Evolutionary conservation across 2,113 vertebrate genomes (phyloP), one percentile per base, ranked within the genome.

Genomic region (Hippocampus comes): DNA sequence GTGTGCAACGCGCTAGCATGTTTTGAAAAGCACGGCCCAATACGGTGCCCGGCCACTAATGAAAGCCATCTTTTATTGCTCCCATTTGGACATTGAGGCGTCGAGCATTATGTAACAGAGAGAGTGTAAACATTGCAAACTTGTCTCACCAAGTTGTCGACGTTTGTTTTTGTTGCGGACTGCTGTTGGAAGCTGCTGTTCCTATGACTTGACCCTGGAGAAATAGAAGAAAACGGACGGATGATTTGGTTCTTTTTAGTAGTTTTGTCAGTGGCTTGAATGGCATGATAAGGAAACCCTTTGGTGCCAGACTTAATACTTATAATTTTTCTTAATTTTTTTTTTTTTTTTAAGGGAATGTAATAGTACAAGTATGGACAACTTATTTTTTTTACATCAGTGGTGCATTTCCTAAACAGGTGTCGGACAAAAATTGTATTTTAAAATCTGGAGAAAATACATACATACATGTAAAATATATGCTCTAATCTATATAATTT

Each of bases 11-110:
- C 80, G 69, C 63, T 75, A 80, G 86, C 69, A 82, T 92, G 87
- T 91, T 92, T 91, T 91, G 79, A 90, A 89, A 91, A 91, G 90
- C 89, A 86, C 83, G 84, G 87, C 79, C 86, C 84, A 76, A 84
- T 89, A 80, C 84, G 82, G 87, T 84, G 89, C 30, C 83, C 86
- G 86, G 74, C 85, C 75, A 77, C 82, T 91, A 91, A 91, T 91
- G 90, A 91, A 91, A 91, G 90, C 89, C 88, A 91, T 87, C 89
- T 91, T 88, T 92, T 89, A 34, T 60, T 89, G 78, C 89, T 83
- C 89, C 73, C 78, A 80, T 76, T 84, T 88, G 83, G 86, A 87
- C 80, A 30, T 67, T 75, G 79, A 86, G 83, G 79, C 79, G 55
- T 84, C 82, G 82, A 70, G 84, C 85, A 88, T 90, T 89, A 90